Evolutionary conservation across 23 tunicate species (phyloP), one percentile per base, ranked within the genome.

Genomic region (Trididemnum miniatum): DNA sequence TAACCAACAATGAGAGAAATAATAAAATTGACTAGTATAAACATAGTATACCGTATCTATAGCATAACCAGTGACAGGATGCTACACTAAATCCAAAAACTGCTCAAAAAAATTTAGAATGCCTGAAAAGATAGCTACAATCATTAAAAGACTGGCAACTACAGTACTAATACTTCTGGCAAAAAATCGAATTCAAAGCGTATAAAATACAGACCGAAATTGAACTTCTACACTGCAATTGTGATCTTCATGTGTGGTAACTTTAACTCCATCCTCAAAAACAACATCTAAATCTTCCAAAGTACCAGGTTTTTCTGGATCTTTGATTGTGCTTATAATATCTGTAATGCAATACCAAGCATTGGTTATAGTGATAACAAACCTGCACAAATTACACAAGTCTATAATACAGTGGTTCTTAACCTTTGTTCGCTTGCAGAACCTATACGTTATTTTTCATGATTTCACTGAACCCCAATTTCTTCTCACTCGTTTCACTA

Each of bases 241-340:
- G 24, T 88, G 35, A 28, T 74, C 60, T 20, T 38, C 87, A 7
- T 28, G 33, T 18, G 59, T 34, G 5, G 69, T 54, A 20, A 93
- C 93, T n/a, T 72, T 59, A 20, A 88, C 80, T 22, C 98, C 98
- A 25, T 88, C 92, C 59, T 93, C 98, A 84, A 26, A 93, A 20
- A 93, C 98, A 65, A 93, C 91, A 66, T 88, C 76, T 51, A 93
- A 80, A 71, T 93, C 98, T 57, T 88, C 98, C 23, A 93, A 71
- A n/a, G 98, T 88, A 22, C 91, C 93, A 25, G 98, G 98, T 51
- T 93, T 93, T 59, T 93, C 98, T 20, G 98, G 98, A 72, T 93
- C 98, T 88, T 84, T 84, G 35, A 93, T 93, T 15, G 93, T 84
- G 34, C 93, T 71, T 30, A 93, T 84, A 31, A 93, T 84, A 74